Conservation (phyloP, 1,140 invertebrate genomes). For the Ooceraea biroi region DNA sequence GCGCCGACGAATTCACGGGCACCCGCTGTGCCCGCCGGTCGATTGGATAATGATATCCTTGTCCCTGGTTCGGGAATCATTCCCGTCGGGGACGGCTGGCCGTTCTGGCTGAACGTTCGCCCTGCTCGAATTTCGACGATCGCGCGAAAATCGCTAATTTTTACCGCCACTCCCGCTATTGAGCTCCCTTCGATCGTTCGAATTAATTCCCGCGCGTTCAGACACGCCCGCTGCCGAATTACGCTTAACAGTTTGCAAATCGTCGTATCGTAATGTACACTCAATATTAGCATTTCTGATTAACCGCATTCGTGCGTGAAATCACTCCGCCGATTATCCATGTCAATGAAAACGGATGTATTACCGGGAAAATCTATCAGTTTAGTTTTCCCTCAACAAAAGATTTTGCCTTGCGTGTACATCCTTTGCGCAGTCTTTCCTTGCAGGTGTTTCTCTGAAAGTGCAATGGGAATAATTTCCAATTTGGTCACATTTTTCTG, state of each 20-base stretch:
- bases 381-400: background rate
- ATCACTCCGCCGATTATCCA: background rate
- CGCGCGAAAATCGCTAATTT: conserved; percentile 55
- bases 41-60: conserved; percentile 73
- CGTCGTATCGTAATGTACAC: conserved; percentile 29
- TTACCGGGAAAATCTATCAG: background rate
- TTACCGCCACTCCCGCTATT: conserved; percentile 14
- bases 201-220: conserved; percentile 47
- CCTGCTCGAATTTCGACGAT: conserved; percentile 59
- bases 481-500: background rate
- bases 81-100: conserved; percentile 35
- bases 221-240: conserved; percentile 19
- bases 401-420: too few species aligned
- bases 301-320: conserved; percentile 22
- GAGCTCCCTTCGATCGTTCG: background rate
- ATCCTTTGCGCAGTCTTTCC: too few species aligned
- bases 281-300: conserved; percentile 45
- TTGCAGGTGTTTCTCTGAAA: too few species aligned
- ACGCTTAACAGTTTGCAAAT: conserved; percentile 45
- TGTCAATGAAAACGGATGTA: background rate
- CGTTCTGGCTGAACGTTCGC: conserved; percentile 10
- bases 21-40: conserved; percentile 21
- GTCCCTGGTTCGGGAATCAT: conserved; percentile 60
- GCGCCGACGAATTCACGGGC: background rate
- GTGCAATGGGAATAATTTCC: background rate